Base-by-base conservation (phyloP, 2,797 vertebrate species). In the Sorex maritimensis region DNA sequence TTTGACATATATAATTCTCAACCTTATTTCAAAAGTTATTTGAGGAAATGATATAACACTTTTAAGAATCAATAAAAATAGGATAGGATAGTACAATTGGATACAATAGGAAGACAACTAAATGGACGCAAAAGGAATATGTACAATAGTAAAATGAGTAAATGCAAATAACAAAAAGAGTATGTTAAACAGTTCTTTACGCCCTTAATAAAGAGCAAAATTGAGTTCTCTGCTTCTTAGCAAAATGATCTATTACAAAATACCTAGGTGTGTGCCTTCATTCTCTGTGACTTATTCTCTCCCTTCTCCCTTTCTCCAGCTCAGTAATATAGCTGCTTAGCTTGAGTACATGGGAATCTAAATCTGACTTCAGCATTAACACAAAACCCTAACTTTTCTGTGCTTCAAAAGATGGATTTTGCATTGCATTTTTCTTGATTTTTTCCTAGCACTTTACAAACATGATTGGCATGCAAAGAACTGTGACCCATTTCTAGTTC, bases 1-100 rank as follows among this genome's bases (percentile, higher is more conserved):
- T 84, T 94, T 93, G 81, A 49, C 28, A 75, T 61, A 68, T 74
- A 41, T 58, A 78, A 79, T 92, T 90, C 6, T 93, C 44, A 86
- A 63, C 26, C 67, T 90, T 90, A 78, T 55, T 89, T 28, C 9
- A 92, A 87, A 94, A 85, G 79, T 72, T 6, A 87, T 44, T 86
- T 86, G 44, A 63, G 58, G 46, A 87, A 91, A 38, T 34, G 65
- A 24, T 34, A 55, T 30, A 89, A 77, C 38, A 78, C 46, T 67
- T 91, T 74, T 55, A 80, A 93, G 52, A 10, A 63, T 63, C 38
- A 55, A 72, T 79, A 19, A 41, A 24, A 75, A 85, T 63, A 74
- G 23, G 15, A 28, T 68, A 77, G 12, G 23, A 13, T 34, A 67
- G 73, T 81, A 86, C 10, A 83, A 52, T 8, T 81, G 44, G 26